Base-by-base conservation (phyloP, 2,888 invertebrate genomes). In the Caenorhabditis sulstoni region DNA sequence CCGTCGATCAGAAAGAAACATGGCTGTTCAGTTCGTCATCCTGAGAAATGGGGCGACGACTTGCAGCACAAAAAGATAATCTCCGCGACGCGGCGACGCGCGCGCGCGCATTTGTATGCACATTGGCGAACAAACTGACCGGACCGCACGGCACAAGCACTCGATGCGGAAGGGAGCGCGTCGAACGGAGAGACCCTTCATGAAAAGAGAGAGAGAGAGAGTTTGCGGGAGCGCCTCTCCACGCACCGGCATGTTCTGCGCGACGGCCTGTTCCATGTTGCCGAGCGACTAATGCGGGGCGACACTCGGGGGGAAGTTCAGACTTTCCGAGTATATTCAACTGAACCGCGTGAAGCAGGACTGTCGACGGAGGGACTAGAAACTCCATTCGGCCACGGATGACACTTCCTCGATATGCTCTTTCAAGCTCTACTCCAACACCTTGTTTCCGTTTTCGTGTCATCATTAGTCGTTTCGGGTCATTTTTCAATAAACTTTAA, bases 1-100 rank as follows among this genome's bases (percentile, higher is more conserved):
- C 50, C 35, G 55, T 20, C 49, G 67, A 67, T 67, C 67, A 70
- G 47, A 70, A 70, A 55, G 70, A 61, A 61, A 70, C 61, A 70
- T 22, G 18, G 55, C 50, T 52, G 68, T 68, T 68, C 68, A 35
- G 50, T 68, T 70, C 70, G 61, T 70, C 70, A 62, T 62, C 70
- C 52, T n/a, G 35, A 39, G 59, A 57, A 57, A 65, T 20, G 55
- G 44, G 55, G 57, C 22, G 50, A 49, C 57, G 5, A 57, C n/a
- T n/a, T n/a, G n/a, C n/a, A n/a, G 57, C 55, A 61, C 70, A 71
- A 71, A 71, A 71, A 71, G 71, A 71, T 71, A 71, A 71, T 71
- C 71, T 71, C 57, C 53, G 55, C 64, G 62, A 44, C 52, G 68
- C 47, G 53, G 23, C 44, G 61, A 49, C 23, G 29, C n/a, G n/a